Conservation (phyloP, 2,888 invertebrate genomes). For the Drosophila barbarae region DNA sequence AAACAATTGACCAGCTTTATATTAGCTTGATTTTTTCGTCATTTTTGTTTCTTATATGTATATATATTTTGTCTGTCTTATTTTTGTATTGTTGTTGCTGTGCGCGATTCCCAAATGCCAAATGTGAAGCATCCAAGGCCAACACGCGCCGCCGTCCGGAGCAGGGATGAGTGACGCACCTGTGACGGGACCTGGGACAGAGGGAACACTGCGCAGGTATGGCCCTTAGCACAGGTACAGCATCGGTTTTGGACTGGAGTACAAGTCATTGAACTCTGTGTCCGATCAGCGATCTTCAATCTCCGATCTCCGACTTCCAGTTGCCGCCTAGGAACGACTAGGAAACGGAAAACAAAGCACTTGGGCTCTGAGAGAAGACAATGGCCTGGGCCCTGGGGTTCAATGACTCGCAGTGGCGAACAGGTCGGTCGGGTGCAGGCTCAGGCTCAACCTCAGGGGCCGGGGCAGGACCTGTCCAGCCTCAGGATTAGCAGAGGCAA, state of each 20-base stretch:
- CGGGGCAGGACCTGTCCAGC: constrained; percentile 49
- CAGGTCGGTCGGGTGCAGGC: constrained; percentile 1
- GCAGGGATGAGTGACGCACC: constrained; percentile 9
- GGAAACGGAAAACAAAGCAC: constrained; percentile 36
- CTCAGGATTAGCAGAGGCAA: constrained; percentile 45
- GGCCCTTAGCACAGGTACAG: constrained; percentile 12
- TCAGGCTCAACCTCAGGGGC: not conserved
- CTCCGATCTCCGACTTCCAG: not conserved
- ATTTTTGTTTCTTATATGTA: not conserved
- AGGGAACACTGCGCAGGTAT: constrained; percentile 4
- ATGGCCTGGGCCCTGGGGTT: constrained; percentile 32
- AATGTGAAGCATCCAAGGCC: constrained; percentile 53
- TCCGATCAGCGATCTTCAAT: not conserved
- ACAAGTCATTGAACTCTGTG: constrained; percentile 27
- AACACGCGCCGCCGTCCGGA: constrained; percentile 35
- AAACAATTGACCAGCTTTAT: not conserved
- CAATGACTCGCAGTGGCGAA: constrained; percentile 47
- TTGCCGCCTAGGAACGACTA: constrained; percentile 42
- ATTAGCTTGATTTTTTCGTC: not conserved
- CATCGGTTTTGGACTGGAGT: not conserved
- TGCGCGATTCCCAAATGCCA: constrained; percentile 45
- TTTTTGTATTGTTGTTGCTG: not conserved
- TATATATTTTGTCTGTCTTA: not conserved
- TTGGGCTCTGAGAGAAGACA: constrained; percentile 35
- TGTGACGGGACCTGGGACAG: constrained; percentile 4